phyloP scores from a whole-genome alignment of 2,113 vertebrate genomes.

The Saimiri boliviensis region DNA sequence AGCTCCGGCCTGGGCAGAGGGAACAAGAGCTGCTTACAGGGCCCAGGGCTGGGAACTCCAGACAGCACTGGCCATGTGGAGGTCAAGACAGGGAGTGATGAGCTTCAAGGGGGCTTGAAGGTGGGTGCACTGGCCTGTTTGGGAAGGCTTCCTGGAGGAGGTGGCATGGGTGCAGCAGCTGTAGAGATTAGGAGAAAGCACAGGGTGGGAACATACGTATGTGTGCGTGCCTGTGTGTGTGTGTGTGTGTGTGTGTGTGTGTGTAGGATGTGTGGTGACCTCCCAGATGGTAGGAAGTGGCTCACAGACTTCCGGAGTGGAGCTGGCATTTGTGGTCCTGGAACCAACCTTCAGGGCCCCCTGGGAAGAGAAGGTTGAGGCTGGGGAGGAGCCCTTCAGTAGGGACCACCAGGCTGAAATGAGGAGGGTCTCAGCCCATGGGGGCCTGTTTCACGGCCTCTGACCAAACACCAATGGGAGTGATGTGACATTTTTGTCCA shows the following conservation, averaged over 20 bases:
- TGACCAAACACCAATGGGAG: background rate
- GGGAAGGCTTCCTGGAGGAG: slow-evolving; percentile 46
- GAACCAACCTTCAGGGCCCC: background rate
- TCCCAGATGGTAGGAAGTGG: background rate
- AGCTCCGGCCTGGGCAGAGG: background rate
- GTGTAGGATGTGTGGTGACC: background rate
- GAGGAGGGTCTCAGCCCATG: background rate
- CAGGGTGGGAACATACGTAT: fast-evolving
- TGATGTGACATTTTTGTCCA: background rate
- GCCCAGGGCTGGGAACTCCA: background rate
- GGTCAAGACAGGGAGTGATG: background rate
- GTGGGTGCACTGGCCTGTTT: background rate
- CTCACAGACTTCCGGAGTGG: background rate
- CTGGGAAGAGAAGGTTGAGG: background rate
- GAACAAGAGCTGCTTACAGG: background rate
- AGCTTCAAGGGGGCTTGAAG: background rate
- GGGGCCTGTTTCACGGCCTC: background rate
- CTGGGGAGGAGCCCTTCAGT: background rate
- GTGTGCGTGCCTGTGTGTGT: background rate
- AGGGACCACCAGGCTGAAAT: background rate
- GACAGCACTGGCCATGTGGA: background rate
- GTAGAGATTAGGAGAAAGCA: background rate
- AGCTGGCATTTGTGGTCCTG: background rate
- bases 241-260: no score
- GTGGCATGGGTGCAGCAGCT: background rate